Percentiles rank a stretch among this genome's conserved stretches.
Conservation (phyloP, 2,797 vertebrate species). For the Discoglossus pictus region DNA sequence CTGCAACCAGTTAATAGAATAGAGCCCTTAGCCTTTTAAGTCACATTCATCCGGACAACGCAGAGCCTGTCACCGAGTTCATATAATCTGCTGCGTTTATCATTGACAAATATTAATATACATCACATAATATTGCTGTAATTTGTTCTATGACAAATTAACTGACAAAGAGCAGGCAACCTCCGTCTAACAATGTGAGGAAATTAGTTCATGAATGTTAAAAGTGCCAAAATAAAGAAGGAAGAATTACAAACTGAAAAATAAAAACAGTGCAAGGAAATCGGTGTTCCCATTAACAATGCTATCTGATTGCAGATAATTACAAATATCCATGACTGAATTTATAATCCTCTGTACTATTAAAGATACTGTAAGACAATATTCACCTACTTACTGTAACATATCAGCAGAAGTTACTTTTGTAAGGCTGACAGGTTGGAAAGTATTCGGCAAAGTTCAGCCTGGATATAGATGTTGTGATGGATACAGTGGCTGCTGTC, state of each 20-base stretch:
- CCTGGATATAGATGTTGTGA: no score
- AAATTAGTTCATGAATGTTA: conserved; percentile 50
- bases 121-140: no score
- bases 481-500: no score
- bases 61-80: no score
- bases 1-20: no score
- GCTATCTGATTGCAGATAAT: conserved; percentile 51
- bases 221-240: conserved; percentile 61
- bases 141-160: conserved; percentile 44
- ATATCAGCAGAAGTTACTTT: not conserved
- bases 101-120: no score
- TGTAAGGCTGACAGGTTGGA: no score
- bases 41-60: no score
- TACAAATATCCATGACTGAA: conserved; percentile 37
- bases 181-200: conserved; percentile 59
- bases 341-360: conserved; percentile 35
- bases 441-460: no score
- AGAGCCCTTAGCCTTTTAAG: no score
- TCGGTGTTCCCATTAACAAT: conserved; percentile 57
- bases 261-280: conserved; percentile 55
- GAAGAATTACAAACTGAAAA: conserved; percentile 51
- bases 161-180: conserved; percentile 53
- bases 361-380: not conserved
- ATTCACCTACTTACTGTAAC: conserved; percentile 44
- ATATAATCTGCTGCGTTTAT: no score